Evolutionary conservation across 2,113 vertebrate species (phyloP).

Genomic region (Lampris incognitus): DNA sequence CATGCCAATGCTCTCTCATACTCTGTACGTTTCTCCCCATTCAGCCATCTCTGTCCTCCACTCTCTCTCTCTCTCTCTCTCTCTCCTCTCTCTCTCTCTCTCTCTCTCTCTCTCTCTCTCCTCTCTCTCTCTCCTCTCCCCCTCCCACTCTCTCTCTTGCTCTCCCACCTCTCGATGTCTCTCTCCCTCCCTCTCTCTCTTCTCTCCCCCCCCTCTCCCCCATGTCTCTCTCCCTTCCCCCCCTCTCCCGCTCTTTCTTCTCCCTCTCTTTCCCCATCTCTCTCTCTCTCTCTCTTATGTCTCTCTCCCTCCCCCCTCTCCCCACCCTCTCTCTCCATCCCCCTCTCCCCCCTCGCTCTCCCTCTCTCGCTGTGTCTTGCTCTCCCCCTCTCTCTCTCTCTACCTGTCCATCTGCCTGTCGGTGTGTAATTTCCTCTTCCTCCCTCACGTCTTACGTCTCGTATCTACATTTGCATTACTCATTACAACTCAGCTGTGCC

Average conservation of each 20-base stretch:
- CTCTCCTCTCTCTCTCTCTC: neutral
- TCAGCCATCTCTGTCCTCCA: too few species aligned
- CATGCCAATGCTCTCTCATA: neutral
- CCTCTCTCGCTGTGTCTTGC: neutral
- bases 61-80: neutral
- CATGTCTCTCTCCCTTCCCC: neutral
- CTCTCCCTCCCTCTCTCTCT: neutral
- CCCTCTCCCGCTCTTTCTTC: neutral
- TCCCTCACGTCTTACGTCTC: neutral
- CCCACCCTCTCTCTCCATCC: neutral
- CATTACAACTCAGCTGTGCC: neutral
- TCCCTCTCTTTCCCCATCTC: neutral
- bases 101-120: neutral
- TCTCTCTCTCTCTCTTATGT: too few species aligned
- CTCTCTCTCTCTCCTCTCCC: neutral
- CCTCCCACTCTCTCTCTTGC: neutral
- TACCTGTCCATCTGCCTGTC: neutral
- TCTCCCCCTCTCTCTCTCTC: constrained; percentile 5
- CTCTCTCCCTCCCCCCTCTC: neutral
- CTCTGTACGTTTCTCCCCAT: too few species aligned
- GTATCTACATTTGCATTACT: neutral
- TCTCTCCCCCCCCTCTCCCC: neutral
- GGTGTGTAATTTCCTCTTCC: neutral
- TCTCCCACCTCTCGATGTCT: constrained; percentile 2
- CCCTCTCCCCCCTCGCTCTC: neutral